phyloP scores from a whole-genome alignment of 2,113 vertebrate species.

The Penelope pileata region DNA sequence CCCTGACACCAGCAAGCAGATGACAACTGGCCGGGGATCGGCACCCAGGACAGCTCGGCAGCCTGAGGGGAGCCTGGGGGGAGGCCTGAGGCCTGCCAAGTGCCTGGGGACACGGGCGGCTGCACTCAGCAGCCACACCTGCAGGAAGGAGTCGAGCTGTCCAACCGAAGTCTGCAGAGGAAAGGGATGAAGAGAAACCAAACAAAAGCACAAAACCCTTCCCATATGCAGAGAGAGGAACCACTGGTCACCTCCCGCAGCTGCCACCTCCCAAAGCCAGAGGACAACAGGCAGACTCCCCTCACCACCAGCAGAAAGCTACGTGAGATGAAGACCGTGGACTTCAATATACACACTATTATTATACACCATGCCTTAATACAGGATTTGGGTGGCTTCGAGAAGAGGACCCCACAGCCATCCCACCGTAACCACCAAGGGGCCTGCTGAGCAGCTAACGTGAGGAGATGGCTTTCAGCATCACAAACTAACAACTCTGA shows the following conservation, averaged over 20 bases:
- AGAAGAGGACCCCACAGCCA: not conserved
- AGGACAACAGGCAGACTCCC: not conserved
- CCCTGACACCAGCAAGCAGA: not conserved
- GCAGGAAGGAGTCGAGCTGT: not conserved
- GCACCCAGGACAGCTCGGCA: accelerated
- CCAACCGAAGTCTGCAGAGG: not conserved
- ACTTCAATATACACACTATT: not conserved
- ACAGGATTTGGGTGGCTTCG: not conserved
- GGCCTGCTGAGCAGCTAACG: not conserved
- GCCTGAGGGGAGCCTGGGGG: not conserved
- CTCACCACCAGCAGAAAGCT: not conserved
- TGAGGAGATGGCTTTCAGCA: accelerated
- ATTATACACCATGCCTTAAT: not conserved
- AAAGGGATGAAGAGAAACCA: not conserved
- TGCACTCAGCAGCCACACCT: not conserved
- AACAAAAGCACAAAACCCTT: not conserved
- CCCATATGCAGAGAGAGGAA: not conserved
- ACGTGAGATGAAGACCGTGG: accelerated
- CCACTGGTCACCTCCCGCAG: not conserved
- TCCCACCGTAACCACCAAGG: not conserved
- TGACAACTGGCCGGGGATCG: not conserved
- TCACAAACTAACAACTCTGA: not conserved
- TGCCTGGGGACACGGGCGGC: accelerated
- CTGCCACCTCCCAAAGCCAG: not conserved
- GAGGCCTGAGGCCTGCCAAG: not conserved